Evolutionary conservation across 2,113 vertebrate species (phyloP), one percentile per base, ranked within the genome.

Genomic region (Boleophthalmus pectinirostris): DNA sequence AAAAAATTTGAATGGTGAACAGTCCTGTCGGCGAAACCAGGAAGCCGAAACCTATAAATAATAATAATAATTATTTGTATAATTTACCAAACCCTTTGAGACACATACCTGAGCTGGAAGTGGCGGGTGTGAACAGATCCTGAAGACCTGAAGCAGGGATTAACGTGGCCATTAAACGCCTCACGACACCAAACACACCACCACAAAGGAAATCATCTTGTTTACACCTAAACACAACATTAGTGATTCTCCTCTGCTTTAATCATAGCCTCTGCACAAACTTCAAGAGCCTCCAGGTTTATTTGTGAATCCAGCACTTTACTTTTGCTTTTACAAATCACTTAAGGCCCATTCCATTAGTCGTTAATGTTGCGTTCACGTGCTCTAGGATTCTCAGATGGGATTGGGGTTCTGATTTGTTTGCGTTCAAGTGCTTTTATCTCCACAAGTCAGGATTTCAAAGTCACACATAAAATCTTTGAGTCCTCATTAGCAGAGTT

Each of bases 121-220:
- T 87, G 74, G 64, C 58, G 69, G 43, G 68, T 72, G 78, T 23
- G 70, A 78, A 86, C 66, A 79, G 75, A 74, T 13, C 46, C 25
- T n/a, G n/a, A 25, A 63, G 72, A 69, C 73, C 75, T 73, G 87
- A 71, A 13, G 23, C 51, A 74, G 23, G 60, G 76, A 78, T 82
- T 77, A 80, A 78, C 73, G 63, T 16, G 53, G 63, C 56, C 72
- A 77, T 77, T 75, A 54, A 85, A 82, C 70, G 74, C 76, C 56
- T 73, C 0, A 29, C 47, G 69, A 69, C 75, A 67, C 20, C 58
- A 66, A 87, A 81, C 58, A 84, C 82, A 54, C 76, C 78, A 54
- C 81, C 75, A 69, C 73, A 68, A 67, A 47, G 67, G 29, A 72
- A 82, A 47, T 67, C 20, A 11, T 33, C 16, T 45, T 56, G 66